Percentiles rank a stretch among this genome's conserved stretches.
Conservation (phyloP, 2,888 invertebrate species). For the Deilephila porcellus region DNA sequence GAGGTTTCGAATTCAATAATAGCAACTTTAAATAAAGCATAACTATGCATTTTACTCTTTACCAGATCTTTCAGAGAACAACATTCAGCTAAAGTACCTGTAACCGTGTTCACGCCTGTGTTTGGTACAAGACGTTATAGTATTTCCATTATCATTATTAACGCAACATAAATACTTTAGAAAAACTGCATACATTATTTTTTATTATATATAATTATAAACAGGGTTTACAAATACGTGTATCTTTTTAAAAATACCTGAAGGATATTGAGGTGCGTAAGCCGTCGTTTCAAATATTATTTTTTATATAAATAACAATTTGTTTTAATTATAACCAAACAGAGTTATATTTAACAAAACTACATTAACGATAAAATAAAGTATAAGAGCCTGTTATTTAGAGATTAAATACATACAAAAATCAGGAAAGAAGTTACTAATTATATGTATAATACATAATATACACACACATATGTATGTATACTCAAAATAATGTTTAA, state of each 20-base stretch:
- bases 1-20: background rate
- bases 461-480: background rate
- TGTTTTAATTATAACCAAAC: background rate
- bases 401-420: background rate
- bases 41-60: background rate
- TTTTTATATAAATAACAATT: background rate
- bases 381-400: background rate
- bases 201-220: constrained; percentile 13
- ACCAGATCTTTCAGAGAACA: constrained; percentile 13
- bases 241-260: constrained; percentile 8
- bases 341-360: background rate
- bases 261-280: constrained; percentile 4
- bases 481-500: background rate
- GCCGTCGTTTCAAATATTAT: background rate
- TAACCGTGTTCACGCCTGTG: constrained; percentile 29
- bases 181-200: constrained; percentile 7
- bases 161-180: constrained; percentile 5
- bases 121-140: background rate
- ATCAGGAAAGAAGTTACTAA: background rate
- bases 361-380: background rate
- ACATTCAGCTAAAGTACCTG: constrained; percentile 31
- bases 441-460: background rate
- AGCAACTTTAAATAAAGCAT: background rate
- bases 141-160: background rate
- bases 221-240: constrained; percentile 29